phyloP scores from a whole-genome alignment of 2,113 vertebrate genomes.

The Panthera uncia region DNA sequence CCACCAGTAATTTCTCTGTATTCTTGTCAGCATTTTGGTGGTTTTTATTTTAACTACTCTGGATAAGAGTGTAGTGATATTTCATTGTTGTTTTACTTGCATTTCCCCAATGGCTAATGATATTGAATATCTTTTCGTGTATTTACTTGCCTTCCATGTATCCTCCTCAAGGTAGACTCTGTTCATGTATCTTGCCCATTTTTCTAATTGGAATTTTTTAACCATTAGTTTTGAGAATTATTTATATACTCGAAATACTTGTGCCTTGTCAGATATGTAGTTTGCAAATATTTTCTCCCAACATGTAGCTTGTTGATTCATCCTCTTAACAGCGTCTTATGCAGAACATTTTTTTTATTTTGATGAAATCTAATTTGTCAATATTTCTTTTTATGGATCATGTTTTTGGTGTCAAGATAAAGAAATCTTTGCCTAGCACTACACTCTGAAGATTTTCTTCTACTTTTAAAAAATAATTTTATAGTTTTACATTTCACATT shows the following conservation, averaged over 20 bases:
- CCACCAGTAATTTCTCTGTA: not conserved
- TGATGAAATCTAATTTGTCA: not conserved
- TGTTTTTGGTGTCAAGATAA: not conserved
- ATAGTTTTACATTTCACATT: not conserved
- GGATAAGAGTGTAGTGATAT: not conserved
- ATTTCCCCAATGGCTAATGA: not conserved
- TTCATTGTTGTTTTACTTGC: not conserved
- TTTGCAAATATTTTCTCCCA: slow-evolving; percentile 13
- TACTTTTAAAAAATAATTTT: not conserved
- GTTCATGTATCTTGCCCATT: not conserved
- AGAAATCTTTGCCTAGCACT: not conserved
- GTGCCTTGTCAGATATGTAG: not conserved
- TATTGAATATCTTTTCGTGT: not conserved
- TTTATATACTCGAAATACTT: not conserved
- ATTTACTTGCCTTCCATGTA: not conserved
- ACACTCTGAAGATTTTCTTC: not conserved
- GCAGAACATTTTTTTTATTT: not conserved
- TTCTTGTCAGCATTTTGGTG: not conserved
- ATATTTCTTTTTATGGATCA: not conserved
- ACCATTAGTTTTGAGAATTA: not conserved
- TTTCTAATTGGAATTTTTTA: not conserved
- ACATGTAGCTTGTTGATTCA: not conserved
- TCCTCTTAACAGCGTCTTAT: not conserved
- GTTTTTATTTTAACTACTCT: not conserved
- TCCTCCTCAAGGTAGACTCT: not conserved